These are phyloP conservation scores for Lynx canadensis DNA, from an alignment of 2,113 vertebrate genomes.

Conservation along the genomic window DNA sequence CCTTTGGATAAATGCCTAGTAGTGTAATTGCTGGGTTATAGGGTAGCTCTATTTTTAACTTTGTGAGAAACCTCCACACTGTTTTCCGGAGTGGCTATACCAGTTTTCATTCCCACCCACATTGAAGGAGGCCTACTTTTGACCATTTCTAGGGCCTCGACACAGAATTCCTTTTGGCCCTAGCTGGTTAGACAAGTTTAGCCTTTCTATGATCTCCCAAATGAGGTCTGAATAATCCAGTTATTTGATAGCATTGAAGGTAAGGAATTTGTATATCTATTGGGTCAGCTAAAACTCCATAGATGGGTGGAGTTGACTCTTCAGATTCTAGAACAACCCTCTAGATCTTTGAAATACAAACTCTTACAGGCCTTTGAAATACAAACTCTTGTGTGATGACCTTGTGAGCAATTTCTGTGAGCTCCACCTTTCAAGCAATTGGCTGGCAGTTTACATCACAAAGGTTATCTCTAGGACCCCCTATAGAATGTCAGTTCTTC, in stretches of 20 bases:
- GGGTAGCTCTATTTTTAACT: no score
- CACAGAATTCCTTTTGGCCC: not conserved
- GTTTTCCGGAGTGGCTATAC: no score
- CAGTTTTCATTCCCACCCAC: no score
- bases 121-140: not conserved
- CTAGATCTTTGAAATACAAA: not conserved
- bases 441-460: not conserved
- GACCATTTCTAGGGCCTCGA: not conserved
- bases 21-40: no score
- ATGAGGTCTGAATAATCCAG: not conserved
- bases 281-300: not conserved
- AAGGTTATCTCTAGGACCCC: not conserved
- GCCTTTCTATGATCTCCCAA: not conserved
- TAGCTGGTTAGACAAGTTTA: not conserved
- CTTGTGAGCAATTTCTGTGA: not conserved
- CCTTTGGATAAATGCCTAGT: no score
- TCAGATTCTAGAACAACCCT: not conserved
- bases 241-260: not conserved
- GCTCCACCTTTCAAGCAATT: not conserved
- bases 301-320: not conserved
- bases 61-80: no score
- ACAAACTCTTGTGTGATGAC: not conserved
- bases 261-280: not conserved
- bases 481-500: not conserved
- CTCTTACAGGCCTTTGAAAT: not conserved